phyloP scores from a whole-genome alignment of 2,797 vertebrate species.

The Tolypeutes matacus region DNA sequence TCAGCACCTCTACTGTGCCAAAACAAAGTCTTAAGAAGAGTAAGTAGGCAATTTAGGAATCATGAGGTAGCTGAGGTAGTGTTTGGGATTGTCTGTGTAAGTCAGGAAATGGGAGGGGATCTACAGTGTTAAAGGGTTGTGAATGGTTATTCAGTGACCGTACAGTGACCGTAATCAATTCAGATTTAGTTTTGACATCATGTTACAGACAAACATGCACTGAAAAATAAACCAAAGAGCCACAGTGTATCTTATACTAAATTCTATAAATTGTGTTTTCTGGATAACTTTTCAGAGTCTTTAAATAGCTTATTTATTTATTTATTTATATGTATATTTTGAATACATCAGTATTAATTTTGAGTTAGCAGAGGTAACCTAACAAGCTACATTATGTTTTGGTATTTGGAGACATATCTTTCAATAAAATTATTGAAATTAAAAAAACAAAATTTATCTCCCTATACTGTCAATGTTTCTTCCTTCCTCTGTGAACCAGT shows the following conservation, averaged over 20 bases:
- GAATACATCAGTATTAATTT: constrained; percentile 38
- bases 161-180: background rate
- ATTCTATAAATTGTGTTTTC: constrained; percentile 49
- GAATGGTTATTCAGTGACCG: background rate
- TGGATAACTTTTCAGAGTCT: constrained; percentile 45
- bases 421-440: constrained; percentile 95
- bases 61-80: background rate
- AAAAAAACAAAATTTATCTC: constrained; percentile 56
- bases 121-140: background rate
- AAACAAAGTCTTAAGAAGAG: constrained; percentile 23
- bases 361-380: constrained; percentile 29
- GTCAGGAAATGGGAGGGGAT: background rate
- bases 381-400: constrained; percentile 46
- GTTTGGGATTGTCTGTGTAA: background rate
- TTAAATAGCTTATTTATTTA: background rate
- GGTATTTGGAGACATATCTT: constrained; percentile 87
- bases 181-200: constrained; percentile 31
- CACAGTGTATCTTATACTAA: constrained; percentile 2
- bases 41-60: background rate
- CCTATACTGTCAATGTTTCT: background rate
- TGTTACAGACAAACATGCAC: background rate
- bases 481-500: background rate
- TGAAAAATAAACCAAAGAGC: constrained; percentile 47
- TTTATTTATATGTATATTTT: background rate
- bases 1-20: background rate